phyloP scores from a whole-genome alignment of 2,888 invertebrate genomes.

The Hesperia comma region DNA sequence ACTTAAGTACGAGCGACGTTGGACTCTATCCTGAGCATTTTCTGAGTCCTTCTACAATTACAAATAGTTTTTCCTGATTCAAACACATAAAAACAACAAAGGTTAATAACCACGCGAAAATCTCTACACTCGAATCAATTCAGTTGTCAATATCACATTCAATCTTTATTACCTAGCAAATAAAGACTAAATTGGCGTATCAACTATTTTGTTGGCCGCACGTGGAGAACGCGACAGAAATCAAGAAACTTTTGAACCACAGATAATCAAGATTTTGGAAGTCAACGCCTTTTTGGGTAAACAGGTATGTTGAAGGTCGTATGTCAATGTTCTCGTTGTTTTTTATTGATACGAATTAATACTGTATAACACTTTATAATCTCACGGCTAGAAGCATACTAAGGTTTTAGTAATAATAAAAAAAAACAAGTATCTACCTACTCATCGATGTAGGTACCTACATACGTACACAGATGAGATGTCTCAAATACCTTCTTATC shows the following conservation, averaged over 20 bases:
- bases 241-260: slow-evolving; percentile 46
- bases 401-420: too few relatives aligned
- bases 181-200: slow-evolving; percentile 39
- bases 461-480: too few relatives aligned
- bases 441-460: too few relatives aligned
- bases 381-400: too few relatives aligned
- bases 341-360: slow-evolving; percentile 12
- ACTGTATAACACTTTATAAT: too few relatives aligned
- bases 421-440: too few relatives aligned
- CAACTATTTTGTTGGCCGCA: slow-evolving; percentile 25
- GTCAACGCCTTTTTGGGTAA: slow-evolving; percentile 55
- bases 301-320: slow-evolving; percentile 48
- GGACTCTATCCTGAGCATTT: too few relatives aligned
- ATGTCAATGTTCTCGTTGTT: slow-evolving; percentile 2
- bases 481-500: too few relatives aligned
- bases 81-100: slow-evolving; percentile 25
- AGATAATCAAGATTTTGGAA: slow-evolving; percentile 51
- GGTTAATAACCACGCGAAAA: slow-evolving; percentile 48
- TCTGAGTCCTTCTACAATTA: too few relatives aligned
- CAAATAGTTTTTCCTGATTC: neutral
- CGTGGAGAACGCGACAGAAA: slow-evolving; percentile 17
- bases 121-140: slow-evolving; percentile 44
- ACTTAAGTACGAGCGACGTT: too few relatives aligned
- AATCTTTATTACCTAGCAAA: slow-evolving; percentile 25
- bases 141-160: slow-evolving; percentile 2